Conservation (phyloP, 2,113 vertebrate genomes). For the Semnornis frantzii region DNA sequence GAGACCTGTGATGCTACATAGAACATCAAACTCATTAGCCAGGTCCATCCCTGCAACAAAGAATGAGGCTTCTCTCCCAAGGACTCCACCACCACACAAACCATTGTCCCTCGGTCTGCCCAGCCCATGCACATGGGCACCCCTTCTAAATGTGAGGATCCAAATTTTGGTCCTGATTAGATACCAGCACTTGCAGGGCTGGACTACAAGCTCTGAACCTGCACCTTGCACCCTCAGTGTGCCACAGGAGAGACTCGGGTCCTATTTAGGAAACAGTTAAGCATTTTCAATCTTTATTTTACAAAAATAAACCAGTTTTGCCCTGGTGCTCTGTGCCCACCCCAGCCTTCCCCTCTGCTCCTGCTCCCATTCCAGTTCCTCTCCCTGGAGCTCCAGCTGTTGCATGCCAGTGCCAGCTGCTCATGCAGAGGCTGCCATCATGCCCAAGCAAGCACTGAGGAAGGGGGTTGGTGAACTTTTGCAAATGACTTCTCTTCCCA, state of each 20-base stretch:
- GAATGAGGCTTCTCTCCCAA: neutral
- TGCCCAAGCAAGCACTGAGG: neutral
- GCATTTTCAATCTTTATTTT: constrained; percentile 67
- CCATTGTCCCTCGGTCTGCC: neutral
- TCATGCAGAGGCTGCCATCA: neutral
- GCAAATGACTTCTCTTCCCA: neutral
- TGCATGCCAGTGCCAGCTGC: rapidly evolving
- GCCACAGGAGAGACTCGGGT: neutral
- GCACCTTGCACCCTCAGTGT: neutral
- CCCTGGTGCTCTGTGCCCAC: neutral
- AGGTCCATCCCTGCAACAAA: neutral
- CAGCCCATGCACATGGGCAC: rapidly evolving
- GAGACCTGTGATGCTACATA: rapidly evolving
- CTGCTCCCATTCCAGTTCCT: neutral
- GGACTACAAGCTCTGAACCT: neutral
- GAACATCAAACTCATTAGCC: neutral
- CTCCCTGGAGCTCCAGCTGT: neutral
- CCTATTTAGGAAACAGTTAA: constrained; percentile 4
- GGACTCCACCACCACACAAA: neutral
- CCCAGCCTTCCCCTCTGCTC: neutral
- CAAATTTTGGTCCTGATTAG: neutral
- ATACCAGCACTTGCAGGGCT: neutral
- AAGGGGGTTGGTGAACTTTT: neutral
- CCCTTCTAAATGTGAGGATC: neutral
- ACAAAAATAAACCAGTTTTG: constrained; percentile 56